A percentile compares a stretch with the other conserved stretches of the same genome.
phyloP scores from a whole-genome alignment of 2,888 invertebrate genomes.

The Nipponacmea schrenckii region DNA sequence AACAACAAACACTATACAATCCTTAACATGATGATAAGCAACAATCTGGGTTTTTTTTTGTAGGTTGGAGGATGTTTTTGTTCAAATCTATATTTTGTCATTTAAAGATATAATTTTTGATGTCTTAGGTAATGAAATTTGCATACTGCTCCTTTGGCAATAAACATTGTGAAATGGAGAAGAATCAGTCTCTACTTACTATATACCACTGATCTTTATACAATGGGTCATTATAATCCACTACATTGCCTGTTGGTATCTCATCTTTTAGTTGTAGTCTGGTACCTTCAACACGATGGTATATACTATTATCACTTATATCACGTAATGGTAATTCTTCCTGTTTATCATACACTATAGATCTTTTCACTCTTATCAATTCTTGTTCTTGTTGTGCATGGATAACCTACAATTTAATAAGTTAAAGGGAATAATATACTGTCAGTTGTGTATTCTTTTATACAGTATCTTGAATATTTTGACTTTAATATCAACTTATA shows the following conservation, averaged over 20 bases:
- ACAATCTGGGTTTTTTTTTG: too few species aligned
- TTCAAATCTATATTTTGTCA: too few species aligned
- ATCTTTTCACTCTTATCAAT: constrained; percentile 50
- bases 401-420: constrained; percentile 41
- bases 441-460: background rate
- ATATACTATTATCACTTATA: constrained; percentile 48
- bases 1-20: too few species aligned
- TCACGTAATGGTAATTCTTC: constrained; percentile 47
- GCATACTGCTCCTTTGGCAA: too few species aligned
- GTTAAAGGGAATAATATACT: too few species aligned
- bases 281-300: constrained; percentile 36
- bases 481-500: too few species aligned
- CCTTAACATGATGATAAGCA: too few species aligned
- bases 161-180: too few species aligned
- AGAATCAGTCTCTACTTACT: constrained; percentile 43
- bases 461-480: too few species aligned
- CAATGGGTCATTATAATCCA: constrained; percentile 53
- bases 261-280: constrained; percentile 7
- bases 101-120: too few species aligned
- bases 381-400: constrained; percentile 56
- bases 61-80: too few species aligned
- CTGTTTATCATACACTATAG: constrained; percentile 57
- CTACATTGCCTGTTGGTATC: constrained; percentile 3
- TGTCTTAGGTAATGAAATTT: too few species aligned
- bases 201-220: constrained; percentile 61